Evolutionary conservation across 30 jellyfish, hydroid and myxozoan genomes (phyloP).

Genomic region (Nemopilema nomurai): DNA sequence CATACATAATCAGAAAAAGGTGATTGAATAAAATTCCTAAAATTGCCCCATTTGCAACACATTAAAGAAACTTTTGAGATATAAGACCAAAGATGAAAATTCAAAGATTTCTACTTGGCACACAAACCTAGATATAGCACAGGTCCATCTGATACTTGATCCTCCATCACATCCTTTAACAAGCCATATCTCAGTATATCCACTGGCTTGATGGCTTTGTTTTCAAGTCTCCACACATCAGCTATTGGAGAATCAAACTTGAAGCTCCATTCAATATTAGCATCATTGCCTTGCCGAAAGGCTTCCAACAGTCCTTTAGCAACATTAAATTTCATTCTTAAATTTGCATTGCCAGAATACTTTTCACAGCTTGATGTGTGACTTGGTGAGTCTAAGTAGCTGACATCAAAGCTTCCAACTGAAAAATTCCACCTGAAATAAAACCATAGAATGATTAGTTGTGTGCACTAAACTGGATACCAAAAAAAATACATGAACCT

Average conservation of each 20-base stretch:
- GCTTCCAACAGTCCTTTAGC: conserved; percentile 80
- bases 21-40: neutral
- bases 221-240: conserved; percentile 77
- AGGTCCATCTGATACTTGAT: conserved; percentile 49
- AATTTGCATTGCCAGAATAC: neutral
- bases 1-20: no score
- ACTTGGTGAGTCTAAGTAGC: conserved; percentile 53
- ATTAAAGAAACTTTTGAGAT: no score
- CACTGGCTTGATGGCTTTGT: conserved; percentile 56
- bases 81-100: no score
- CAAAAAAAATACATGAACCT: no score
- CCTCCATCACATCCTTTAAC: conserved; percentile 41
- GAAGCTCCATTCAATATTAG: conserved; percentile 65
- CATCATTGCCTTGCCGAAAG: conserved; percentile 1
- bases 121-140: conserved; percentile 71
- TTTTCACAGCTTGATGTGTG: conserved; percentile 22
- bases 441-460: neutral
- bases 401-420: conserved; percentile 88
- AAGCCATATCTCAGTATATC: conserved; percentile 80
- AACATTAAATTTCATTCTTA: conserved; percentile 52
- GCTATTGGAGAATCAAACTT: conserved; percentile 89
- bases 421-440: conserved; percentile 92
- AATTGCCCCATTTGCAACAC: no score
- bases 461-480: neutral
- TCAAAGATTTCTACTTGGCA: neutral